These are phyloP conservation scores for Resseliella maxima DNA, from an alignment of 2,888 invertebrate species.

Conservation along the genomic window DNA sequence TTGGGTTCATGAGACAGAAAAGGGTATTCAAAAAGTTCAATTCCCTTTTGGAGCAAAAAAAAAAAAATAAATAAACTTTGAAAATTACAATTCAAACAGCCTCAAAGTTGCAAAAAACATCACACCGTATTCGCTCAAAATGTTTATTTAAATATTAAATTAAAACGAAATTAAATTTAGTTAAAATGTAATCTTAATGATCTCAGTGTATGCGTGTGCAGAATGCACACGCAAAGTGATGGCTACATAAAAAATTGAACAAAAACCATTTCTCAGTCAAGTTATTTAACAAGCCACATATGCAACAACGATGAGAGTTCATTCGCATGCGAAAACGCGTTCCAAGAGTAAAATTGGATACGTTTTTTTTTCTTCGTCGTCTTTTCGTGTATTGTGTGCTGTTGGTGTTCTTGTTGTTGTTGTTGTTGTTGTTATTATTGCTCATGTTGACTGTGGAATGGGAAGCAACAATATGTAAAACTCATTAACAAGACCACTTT, in stretches of 20 bases:
- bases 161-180: slow-evolving; percentile 37
- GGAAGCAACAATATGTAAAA: not conserved
- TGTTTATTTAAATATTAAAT: slow-evolving; percentile 33
- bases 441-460: not conserved
- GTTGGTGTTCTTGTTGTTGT: too few relatives aligned
- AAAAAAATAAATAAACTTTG: not conserved
- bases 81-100: not conserved
- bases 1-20: not conserved
- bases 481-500: not conserved
- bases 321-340: not conserved
- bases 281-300: not conserved
- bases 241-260: not conserved
- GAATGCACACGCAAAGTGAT: not conserved
- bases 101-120: not conserved
- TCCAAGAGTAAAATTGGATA: slow-evolving; percentile 1
- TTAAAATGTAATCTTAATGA: slow-evolving; percentile 40
- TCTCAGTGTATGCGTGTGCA: not conserved
- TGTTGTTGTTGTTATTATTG: too few relatives aligned
- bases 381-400: too few relatives aligned
- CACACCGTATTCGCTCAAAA: not conserved
- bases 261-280: not conserved
- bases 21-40: not conserved
- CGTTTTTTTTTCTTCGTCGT: not conserved
- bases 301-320: not conserved
- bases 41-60: not conserved